Conservation (phyloP, 2,888 invertebrate genomes). For the Nephrotoma appendiculata region DNA sequence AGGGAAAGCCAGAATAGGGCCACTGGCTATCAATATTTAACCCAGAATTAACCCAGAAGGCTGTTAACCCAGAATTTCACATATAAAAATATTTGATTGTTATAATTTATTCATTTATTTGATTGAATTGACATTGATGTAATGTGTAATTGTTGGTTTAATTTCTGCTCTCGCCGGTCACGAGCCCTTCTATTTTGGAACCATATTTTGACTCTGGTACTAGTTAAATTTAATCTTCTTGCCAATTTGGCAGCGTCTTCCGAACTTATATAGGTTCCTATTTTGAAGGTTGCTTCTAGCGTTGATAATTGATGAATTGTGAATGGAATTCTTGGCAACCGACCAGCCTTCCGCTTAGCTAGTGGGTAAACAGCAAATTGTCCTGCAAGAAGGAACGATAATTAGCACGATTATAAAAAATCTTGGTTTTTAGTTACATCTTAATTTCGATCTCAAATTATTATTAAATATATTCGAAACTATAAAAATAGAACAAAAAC, state of each 20-base stretch:
- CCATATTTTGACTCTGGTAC: slow-evolving; percentile 62
- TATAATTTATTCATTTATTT: too few species aligned
- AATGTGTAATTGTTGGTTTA: too few species aligned
- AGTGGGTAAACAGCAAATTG: slow-evolving; percentile 23
- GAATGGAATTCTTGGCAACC: slow-evolving; percentile 55
- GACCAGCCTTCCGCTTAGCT: slow-evolving; percentile 39
- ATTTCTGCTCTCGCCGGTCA: slow-evolving; percentile 49
- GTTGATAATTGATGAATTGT: slow-evolving; percentile 46
- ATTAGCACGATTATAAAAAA: not conserved
- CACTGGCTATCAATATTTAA: too few species aligned
- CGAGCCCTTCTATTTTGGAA: slow-evolving; percentile 68
- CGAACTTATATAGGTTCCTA: slow-evolving; percentile 49
- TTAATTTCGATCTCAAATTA: too few species aligned
- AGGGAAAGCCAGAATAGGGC: too few species aligned
- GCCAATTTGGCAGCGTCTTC: slow-evolving; percentile 49
- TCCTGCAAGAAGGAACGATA: slow-evolving; percentile 15
- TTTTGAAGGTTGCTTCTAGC: slow-evolving; percentile 47
- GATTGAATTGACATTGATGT: too few species aligned
- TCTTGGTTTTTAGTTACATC: too few species aligned
- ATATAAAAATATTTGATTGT: too few species aligned
- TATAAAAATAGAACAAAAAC: too few species aligned
- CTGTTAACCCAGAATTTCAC: too few species aligned
- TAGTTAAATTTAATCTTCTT: slow-evolving; percentile 41
- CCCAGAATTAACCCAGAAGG: too few species aligned
- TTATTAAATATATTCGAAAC: too few species aligned